Evolutionary conservation across 2,113 vertebrate species (phyloP).

Genomic region (Entosphenus tridentatus): DNA sequence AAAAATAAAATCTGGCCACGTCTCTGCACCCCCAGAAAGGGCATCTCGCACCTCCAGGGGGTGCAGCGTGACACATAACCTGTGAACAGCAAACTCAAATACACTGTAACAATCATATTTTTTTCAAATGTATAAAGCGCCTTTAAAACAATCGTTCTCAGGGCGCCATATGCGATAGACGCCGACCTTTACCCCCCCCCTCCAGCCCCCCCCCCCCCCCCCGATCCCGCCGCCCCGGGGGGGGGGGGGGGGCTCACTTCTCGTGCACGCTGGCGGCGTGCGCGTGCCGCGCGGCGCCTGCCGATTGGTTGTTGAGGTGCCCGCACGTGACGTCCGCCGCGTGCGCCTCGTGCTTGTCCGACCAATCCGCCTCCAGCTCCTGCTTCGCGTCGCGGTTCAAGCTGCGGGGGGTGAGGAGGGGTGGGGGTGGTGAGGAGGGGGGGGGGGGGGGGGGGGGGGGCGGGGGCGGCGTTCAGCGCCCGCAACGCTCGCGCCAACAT

Average conservation of each 20-base stretch:
- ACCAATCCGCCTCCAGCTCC: slow-evolving; percentile 51
- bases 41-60: too few relatives aligned
- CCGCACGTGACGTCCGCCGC: slow-evolving; percentile 32
- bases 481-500: too few relatives aligned
- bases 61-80: too few relatives aligned
- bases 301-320: slow-evolving; percentile 29
- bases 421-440: too few relatives aligned
- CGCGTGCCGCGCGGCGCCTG: slow-evolving; percentile 29
- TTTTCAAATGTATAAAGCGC: background rate
- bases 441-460: too few relatives aligned
- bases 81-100: too few relatives aligned
- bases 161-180: too few relatives aligned
- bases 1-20: too few relatives aligned
- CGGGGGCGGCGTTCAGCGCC: too few relatives aligned
- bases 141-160: background rate
- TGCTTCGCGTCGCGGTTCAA: slow-evolving; percentile 41
- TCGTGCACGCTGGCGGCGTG: slow-evolving; percentile 33
- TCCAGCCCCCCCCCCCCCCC: background rate
- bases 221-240: background rate
- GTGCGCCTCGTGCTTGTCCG: slow-evolving; percentile 49
- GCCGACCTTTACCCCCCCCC: too few relatives aligned
- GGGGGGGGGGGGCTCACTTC: slow-evolving; percentile 27
- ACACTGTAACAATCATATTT: background rate
- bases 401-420: slow-evolving; percentile 17
- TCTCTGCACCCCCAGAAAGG: too few relatives aligned